Evolutionary conservation across 2,113 vertebrate genomes (phyloP), one percentile per base, ranked within the genome.

Genomic region (Hiodon tergisus): DNA sequence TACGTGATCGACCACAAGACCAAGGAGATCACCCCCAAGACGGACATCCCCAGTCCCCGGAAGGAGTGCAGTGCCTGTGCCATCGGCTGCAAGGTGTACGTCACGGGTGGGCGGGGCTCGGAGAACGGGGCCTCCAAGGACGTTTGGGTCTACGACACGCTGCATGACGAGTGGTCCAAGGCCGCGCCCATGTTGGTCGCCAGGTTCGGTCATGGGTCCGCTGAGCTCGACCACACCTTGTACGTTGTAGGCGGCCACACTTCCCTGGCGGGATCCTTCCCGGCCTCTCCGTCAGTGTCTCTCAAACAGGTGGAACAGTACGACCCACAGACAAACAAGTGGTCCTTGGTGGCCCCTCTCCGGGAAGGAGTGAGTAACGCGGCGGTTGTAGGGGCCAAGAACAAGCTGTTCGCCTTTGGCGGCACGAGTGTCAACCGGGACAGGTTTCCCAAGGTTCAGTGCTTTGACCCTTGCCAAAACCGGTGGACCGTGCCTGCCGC

Each of bases 241-340:
- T 94, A 89, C 2, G 93, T 93, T 0, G 92, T 94, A 13, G 93
- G 93, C 9, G 93, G 93, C 46, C 93, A 94, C 84, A 94, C 93
- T 0, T 93, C 93, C 2, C 85, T 90, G 0, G 84, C 90, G 0
- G 92, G 92, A 11, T 92, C 92, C 2, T 93, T 93, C 78, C 93
- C 93, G 0, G 93, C 93, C 10, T 94, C 93, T 10, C 93, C 93
- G 0, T 94, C 93, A 0, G 93, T 93, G 70, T 93, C 93, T 0
- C 89, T 94, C 14, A 94, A 94, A 70, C 93, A 94, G 80, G 93
- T 94, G 52, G 93, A 94, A 46, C 93, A 93, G 81, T 94, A 93
- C 66, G 92, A 93, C 84, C 93, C 93, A 0, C 92, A 93, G 79
- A 86, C 88, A 63, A 93, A 94, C 70, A 93, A 93, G 78, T 94